Base-by-base conservation (phyloP, 2,888 invertebrate genomes). In the Spisula subtruncata region DNA sequence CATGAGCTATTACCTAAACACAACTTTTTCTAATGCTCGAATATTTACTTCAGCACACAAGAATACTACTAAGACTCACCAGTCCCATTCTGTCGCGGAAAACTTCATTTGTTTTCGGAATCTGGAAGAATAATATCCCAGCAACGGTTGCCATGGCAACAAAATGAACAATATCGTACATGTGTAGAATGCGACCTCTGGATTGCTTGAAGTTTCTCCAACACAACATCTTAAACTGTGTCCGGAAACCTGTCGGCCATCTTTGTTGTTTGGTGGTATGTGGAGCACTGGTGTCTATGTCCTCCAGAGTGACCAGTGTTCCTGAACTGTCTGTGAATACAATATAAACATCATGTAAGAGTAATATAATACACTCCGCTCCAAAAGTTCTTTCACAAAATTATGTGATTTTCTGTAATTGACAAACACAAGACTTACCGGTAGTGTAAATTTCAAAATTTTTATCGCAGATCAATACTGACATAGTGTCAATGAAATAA, bases 121-220 rank as follows among this genome's bases (percentile, higher is more conserved):
- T 89, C 46, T 89, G 89, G 32, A 83, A 89, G 46, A 83, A 89
- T 12, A 89, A 20, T 20, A 86, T 20, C 0, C 89, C 79, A 51
- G 51, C 51, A 32, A 89, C 29, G 18, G 16, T 66, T 6, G 86
- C 60, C 83, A 87, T 51, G 10, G 81, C 18, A 0, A 46, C 35
- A 29, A 60, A 86, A 35, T 81, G 79, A 29, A 81, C 48, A 5
- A 89, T 18, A 46, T 89, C 86, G 35, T 84, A 83, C 29, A 81
- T n/a, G 48, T 86, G 79, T 29, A 89, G 66, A 46, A 89, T 66
- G 35, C 84, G 20, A 18, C 89, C 86, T 20, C 60, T 66, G 14
- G 89, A 86, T 54, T 89, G 89, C 35, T 84, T 87, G 71, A 86
- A 89, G 79, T 81, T 89, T 66, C 89, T 51, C 89, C 89, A 89